Evolutionary conservation across 2,888 invertebrate species (phyloP).

Genomic region (Melinopterus prodromus): DNA sequence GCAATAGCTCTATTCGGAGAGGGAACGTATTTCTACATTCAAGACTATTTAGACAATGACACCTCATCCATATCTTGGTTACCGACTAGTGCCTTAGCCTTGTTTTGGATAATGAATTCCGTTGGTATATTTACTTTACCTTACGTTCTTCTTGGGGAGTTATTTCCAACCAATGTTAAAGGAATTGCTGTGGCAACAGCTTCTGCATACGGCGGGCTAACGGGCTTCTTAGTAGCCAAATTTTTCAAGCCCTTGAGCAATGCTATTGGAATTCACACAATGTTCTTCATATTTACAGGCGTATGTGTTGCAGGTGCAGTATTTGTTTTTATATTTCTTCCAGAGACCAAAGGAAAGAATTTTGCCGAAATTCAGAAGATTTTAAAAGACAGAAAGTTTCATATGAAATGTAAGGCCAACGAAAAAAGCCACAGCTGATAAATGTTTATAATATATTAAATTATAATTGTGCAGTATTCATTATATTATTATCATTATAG

Average conservation of each 20-base stretch:
- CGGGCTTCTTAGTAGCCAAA: constrained; percentile 68
- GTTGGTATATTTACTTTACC: constrained; percentile 69
- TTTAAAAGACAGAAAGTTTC: constrained; percentile 53
- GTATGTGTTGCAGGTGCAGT: constrained; percentile 65
- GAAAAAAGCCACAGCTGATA: neutral
- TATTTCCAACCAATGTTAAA: constrained; percentile 71
- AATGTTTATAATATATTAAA: neutral
- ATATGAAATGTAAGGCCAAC: neutral
- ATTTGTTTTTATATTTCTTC: constrained; percentile 67
- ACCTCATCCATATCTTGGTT: constrained; percentile 61
- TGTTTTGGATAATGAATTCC: constrained; percentile 68
- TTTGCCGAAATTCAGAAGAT: constrained; percentile 68
- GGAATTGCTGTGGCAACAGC: constrained; percentile 67
- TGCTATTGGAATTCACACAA: constrained; percentile 65
- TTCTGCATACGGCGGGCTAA: constrained; percentile 65
- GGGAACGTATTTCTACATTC: constrained; percentile 65
- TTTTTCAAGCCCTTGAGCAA: constrained; percentile 67
- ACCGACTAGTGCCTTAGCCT: constrained; percentile 65
- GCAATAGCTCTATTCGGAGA: constrained; percentile 64
- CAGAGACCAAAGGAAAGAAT: constrained; percentile 71
- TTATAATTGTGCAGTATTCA: too few species aligned
- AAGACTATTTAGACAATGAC: constrained; percentile 58
- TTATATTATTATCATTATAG: too few species aligned
- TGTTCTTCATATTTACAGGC: constrained; percentile 67
- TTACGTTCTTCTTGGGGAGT: constrained; percentile 70